phyloP scores from a whole-genome alignment of 2,888 invertebrate genomes.

The Hypselothyrea guttata region DNA sequence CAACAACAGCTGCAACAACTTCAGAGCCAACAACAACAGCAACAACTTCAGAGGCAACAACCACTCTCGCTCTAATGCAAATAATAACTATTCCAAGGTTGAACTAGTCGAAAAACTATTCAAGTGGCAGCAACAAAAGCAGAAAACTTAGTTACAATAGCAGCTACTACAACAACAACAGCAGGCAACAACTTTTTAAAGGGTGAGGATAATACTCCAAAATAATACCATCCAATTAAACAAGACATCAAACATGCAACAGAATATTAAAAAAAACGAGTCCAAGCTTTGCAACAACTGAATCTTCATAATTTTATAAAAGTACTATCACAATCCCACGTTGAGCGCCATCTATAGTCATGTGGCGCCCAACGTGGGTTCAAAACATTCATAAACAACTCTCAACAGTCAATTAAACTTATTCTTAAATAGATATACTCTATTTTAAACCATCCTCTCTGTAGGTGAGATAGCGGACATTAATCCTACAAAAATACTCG shows the following conservation, averaged over 20 bases:
- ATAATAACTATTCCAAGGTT: slow-evolving; percentile 64
- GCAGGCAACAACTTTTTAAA: slow-evolving; percentile 46
- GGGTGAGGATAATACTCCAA: slow-evolving; percentile 45
- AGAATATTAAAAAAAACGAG: not conserved
- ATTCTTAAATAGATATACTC: too few relatives aligned
- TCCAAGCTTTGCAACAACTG: too few relatives aligned
- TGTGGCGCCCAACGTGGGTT: too few relatives aligned
- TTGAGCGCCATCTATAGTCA: too few relatives aligned
- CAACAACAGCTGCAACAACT: slow-evolving; percentile 19
- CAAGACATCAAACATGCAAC: slow-evolving; percentile 9
- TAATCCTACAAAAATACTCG: too few relatives aligned
- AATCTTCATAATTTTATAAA: too few relatives aligned
- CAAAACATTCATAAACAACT: too few relatives aligned
- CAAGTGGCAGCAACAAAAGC: slow-evolving; percentile 69
- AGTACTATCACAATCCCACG: too few relatives aligned
- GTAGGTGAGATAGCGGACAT: too few relatives aligned
- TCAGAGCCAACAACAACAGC: slow-evolving; percentile 22
- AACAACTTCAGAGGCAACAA: slow-evolving; percentile 30
- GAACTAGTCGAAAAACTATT: slow-evolving; percentile 67
- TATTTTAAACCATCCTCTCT: too few relatives aligned
- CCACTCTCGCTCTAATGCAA: slow-evolving; percentile 34
- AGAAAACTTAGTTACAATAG: slow-evolving; percentile 54
- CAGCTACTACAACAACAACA: slow-evolving; percentile 41
- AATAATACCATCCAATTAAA: too few relatives aligned
- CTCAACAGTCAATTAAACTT: too few relatives aligned